Evolutionary conservation across 2,113 vertebrate species (phyloP).

Genomic region (Cryptotis parvus): DNA sequence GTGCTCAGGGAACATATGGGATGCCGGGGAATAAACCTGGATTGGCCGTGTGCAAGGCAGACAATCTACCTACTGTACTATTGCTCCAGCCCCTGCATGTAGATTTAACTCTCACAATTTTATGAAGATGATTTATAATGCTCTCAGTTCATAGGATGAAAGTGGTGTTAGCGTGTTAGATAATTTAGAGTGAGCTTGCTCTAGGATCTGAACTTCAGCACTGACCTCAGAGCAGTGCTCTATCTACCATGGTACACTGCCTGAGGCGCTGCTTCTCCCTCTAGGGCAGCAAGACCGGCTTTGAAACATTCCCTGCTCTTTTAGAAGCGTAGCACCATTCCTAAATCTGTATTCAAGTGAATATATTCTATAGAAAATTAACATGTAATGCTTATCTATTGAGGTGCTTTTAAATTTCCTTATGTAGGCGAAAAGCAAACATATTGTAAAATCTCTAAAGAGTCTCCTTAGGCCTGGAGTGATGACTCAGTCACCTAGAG

Average conservation of each 20-base stretch:
- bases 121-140: slow-evolving; percentile 13
- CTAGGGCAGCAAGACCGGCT: slow-evolving; percentile 3
- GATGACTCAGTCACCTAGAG: no score
- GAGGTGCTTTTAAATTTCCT: slow-evolving; percentile 52
- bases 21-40: no score
- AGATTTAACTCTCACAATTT: slow-evolving; percentile 49
- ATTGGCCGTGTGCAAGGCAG: no score
- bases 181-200: background rate
- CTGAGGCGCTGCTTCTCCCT: background rate
- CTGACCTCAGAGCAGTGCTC: background rate
- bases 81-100: no score
- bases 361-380: slow-evolving; percentile 12
- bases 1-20: no score
- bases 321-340: background rate
- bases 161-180: slow-evolving; percentile 3
- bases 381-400: slow-evolving; percentile 10
- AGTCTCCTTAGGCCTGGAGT: no score
- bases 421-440: slow-evolving; percentile 43
- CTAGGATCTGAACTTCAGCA: background rate
- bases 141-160: background rate
- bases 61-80: no score
- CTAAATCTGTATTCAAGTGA: slow-evolving; percentile 17
- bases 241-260: background rate
- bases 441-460: slow-evolving; percentile 34
- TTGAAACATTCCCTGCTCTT: slow-evolving; percentile 36